A percentile compares a stretch with the other conserved stretches of the same genome.
Conservation (phyloP, 2,797 vertebrate species). For the Catharus ustulatus region DNA sequence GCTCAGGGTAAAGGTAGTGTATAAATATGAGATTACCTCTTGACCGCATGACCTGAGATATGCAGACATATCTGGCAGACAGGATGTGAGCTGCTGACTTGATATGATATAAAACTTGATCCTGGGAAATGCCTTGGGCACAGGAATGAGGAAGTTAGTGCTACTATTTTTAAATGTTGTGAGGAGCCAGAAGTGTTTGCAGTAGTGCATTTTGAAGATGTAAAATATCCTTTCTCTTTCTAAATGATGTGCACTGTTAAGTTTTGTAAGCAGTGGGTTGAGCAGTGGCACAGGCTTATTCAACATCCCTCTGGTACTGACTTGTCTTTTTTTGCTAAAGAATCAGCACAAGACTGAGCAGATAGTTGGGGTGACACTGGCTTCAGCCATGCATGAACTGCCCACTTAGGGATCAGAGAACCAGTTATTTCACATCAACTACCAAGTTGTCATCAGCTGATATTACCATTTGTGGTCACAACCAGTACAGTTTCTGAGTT, state of each 20-base stretch:
- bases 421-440: neutral
- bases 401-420: neutral
- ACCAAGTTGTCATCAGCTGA: neutral
- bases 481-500: neutral
- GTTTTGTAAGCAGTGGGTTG: neutral
- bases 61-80: neutral
- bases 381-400: neutral
- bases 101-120: constrained; percentile 22
- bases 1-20: neutral
- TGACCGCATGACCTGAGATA: neutral
- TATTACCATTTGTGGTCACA: neutral
- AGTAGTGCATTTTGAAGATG: constrained; percentile 10
- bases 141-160: constrained; percentile 51
- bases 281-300: neutral
- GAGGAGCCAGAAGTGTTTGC: neutral
- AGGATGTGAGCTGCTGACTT: constrained; percentile 28
- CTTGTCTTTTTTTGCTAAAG: neutral
- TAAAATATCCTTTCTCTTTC: neutral
- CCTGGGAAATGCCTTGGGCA: constrained; percentile 36
- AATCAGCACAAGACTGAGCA: neutral
- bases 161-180: constrained; percentile 50
- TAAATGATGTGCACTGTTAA: neutral
- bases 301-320: neutral
- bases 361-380: neutral
- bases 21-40: neutral